These are phyloP conservation scores for Eupithecia abbreviata DNA, from an alignment of 2,888 invertebrate genomes.

Conservation along the genomic window DNA sequence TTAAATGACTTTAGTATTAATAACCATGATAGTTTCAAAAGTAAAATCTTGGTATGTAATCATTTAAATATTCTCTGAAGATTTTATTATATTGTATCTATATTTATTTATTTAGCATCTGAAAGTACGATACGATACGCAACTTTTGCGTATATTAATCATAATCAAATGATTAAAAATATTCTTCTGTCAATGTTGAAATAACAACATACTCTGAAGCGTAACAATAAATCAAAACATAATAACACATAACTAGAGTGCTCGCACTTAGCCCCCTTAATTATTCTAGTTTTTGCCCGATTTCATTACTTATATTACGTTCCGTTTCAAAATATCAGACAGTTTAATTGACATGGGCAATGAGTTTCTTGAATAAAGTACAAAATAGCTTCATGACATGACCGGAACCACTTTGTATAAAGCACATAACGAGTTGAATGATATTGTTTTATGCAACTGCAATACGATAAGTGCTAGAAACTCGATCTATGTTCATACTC, in stretches of 20 bases:
- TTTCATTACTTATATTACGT: conserved; percentile 40
- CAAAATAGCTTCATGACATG: conserved; percentile 24
- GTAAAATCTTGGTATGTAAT: too few relatives aligned
- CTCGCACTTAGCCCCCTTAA: conserved; percentile 24
- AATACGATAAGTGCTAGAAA: conserved; percentile 15
- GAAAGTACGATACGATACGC: too few relatives aligned
- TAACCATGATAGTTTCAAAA: too few relatives aligned
- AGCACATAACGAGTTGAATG: background rate
- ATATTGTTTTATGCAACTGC: conserved; percentile 13
- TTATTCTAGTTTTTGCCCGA: conserved; percentile 42
- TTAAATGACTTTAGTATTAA: too few relatives aligned
- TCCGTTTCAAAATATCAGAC: conserved; percentile 47
- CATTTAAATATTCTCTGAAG: too few relatives aligned
- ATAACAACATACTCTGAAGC: background rate
- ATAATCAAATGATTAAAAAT: background rate
- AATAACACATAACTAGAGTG: conserved; percentile 47
- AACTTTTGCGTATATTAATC: too few relatives aligned
- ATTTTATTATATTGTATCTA: too few relatives aligned
- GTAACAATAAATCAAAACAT: conserved; percentile 3
- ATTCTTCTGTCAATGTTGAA: conserved; percentile 1
- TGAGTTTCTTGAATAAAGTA: conserved; percentile 28
- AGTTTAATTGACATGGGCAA: conserved; percentile 44
- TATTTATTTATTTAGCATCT: too few relatives aligned
- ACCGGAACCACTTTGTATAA: conserved; percentile 22
- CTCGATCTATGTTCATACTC: background rate